phyloP scores from a whole-genome alignment of 2,888 invertebrate species.

The Carcina quercana region DNA sequence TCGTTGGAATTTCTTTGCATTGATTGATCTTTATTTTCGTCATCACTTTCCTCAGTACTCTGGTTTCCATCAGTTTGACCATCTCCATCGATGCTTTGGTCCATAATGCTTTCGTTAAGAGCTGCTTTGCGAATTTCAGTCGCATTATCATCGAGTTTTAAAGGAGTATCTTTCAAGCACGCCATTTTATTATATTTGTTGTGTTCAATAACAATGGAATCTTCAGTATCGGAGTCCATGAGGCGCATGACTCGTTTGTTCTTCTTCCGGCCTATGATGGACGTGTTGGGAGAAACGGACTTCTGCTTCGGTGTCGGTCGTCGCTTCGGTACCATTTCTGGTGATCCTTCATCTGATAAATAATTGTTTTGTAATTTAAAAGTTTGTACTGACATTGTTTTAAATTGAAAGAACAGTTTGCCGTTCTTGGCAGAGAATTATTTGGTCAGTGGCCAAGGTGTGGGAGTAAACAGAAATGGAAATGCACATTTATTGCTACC shows the following conservation, averaged over 20 bases:
- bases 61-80: slow-evolving; percentile 11
- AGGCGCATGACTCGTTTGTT: slow-evolving; percentile 53
- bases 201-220: slow-evolving; percentile 53
- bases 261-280: slow-evolving; percentile 33
- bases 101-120: slow-evolving; percentile 4
- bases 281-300: slow-evolving; percentile 25
- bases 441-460: no score
- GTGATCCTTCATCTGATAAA: slow-evolving; percentile 38
- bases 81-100: slow-evolving; percentile 14
- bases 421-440: no score
- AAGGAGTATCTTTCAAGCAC: slow-evolving; percentile 53
- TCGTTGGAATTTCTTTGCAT: slow-evolving; percentile 3
- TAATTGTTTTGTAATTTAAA: neutral
- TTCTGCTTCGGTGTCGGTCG: slow-evolving; percentile 27
- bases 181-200: slow-evolving; percentile 39
- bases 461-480: no score
- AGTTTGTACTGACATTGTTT: neutral
- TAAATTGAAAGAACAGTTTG: no score
- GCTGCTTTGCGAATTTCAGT: slow-evolving; percentile 9
- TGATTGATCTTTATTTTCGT: slow-evolving; percentile 12
- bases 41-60: slow-evolving; percentile 15
- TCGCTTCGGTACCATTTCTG: slow-evolving; percentile 48
- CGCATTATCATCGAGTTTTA: slow-evolving; percentile 30
- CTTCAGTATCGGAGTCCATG: slow-evolving; percentile 57
- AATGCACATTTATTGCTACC: no score